Evolutionary conservation across 1,140 invertebrate genomes (phyloP), one percentile per base, ranked within the genome.

Genomic region (Maniola jurtina): DNA sequence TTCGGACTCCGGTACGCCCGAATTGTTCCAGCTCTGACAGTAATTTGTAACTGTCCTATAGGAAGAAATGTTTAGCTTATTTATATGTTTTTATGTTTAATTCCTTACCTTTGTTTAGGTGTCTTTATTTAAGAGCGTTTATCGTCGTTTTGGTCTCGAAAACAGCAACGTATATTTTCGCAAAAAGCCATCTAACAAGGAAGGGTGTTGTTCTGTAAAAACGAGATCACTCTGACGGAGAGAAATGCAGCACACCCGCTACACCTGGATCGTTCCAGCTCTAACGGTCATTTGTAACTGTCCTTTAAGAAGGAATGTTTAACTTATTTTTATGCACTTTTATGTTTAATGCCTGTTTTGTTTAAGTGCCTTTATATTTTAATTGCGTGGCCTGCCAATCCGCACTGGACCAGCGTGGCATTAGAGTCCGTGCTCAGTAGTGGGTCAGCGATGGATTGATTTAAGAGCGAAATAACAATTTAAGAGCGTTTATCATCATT

Each of bases 171-270:
- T 63, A 55, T 60, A 14, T 60, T 45, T 45, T 1, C n/a, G 11
- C 25, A 36, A 68, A 64, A 61, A 60, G 66, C 42, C 54, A 67
- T 56, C 38, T 61, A 62, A 62, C 62, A 60, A 63, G 66, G 4
- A 66, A 71, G 71, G 68, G 61, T 64, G 68, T 73, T 73, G 68
- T 73, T 71, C 70, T 55, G 65, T 70, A 76, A 76, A 72, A 73
- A 77, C 68, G 72, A 65, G 64, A 77, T 71, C 68, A 70, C 68
- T 40, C 61, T 70, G 72, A 74, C 75, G 64, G 61, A 61, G 74
- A 74, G 75, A 72, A 74, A 76, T 72, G 75, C 67, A 55, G 64
- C 64, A 66, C 75, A 77, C 72, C 75, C 72, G 72, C 64, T 59
- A 35, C 62, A 36, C 52, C 64, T 61, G 55, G 64, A 70, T 71